Base-by-base conservation (phyloP, 2,797 vertebrate species). In the Manis crassicaudata region DNA sequence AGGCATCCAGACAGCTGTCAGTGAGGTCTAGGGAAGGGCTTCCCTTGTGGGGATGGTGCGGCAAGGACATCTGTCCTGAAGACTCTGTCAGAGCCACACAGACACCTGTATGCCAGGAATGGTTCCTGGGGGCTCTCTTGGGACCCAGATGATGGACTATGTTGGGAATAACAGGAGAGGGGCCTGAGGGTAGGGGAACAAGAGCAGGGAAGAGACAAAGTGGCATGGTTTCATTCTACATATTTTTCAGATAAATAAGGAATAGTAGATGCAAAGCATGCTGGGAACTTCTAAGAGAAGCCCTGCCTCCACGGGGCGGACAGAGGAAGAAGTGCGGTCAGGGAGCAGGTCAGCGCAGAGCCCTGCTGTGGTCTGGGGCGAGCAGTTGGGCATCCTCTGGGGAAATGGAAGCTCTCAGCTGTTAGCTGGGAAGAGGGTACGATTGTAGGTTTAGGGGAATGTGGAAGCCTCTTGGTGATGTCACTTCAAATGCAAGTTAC, bases 61-160 rank as follows among this genome's bases (percentile, higher is more conserved):
- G 70, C 37, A 72, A 93, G 68, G 52, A 27, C n/a, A 56, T 95
- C 84, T 77, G 40, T 81, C 43, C 77, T 37, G 27, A 52, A 21
- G 50, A 88, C 16, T 86, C 76, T 54, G 29, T 17, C 37, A 16
- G 27, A 60, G 20, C 35, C 35, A 82, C 67, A 18, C 37, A 90
- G 56, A 60, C 3, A 52, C 2, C 68, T 62, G 43, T 50, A 50
- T 73, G 72, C 20, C 79, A 67, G 32, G 32, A 40, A 11, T 13
- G 12, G 32, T 46, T 40, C 70, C 20, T 21, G 35, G n/a, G 13
- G n/a, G 43, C 20, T 56, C 40, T 90, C 62, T 35, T 54, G 83
- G 84, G 76, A 52, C 21, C 50, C 14, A 0, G 50, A 52, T 37
- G 77, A 37, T 5, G 27, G 56, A 46, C 40, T n/a, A 10, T 14